Evolutionary conservation across 2,797 vertebrate species (phyloP).

Genomic region (Botia almorhae): DNA sequence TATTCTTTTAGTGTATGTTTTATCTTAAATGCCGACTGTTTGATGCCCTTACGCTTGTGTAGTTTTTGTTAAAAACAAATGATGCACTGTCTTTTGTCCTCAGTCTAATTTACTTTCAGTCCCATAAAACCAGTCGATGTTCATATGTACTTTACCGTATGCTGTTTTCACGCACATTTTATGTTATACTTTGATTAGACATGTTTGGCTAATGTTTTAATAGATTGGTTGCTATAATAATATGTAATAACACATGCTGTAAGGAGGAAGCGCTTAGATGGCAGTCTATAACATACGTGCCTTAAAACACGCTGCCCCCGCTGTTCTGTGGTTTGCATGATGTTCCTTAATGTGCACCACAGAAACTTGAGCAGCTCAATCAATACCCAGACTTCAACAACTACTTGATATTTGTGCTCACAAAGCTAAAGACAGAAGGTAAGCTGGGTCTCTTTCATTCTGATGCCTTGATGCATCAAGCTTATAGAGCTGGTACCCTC

Average conservation of each 20-base stretch:
- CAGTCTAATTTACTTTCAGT: neutral
- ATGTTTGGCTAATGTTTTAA: neutral
- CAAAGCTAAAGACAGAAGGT: slow-evolving; percentile 98
- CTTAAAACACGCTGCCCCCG: neutral
- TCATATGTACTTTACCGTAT: neutral
- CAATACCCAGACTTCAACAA: slow-evolving; percentile 99
- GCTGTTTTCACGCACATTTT: neutral
- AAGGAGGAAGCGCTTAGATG: neutral
- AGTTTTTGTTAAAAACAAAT: neutral
- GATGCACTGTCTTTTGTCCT: neutral
- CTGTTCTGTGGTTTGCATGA: neutral
- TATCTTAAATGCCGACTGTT: neutral
- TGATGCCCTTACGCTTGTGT: neutral
- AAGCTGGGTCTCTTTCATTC: slow-evolving; percentile 69
- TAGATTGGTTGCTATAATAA: neutral
- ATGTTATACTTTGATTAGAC: neutral
- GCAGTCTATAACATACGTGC: neutral
- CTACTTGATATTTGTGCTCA: slow-evolving; percentile 97
- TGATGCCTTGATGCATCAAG: slow-evolving; percentile 68
- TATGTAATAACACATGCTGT: neutral
- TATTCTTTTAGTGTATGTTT: neutral
- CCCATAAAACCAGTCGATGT: neutral
- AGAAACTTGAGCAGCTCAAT: slow-evolving; percentile 98
- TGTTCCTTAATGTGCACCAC: slow-evolving; percentile 83
- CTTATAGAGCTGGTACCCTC: neutral